A percentile compares a stretch with the other conserved stretches of the same genome.
Evolutionary conservation across 2,797 vertebrate genomes (phyloP).

Genomic region (Picus viridis): DNA sequence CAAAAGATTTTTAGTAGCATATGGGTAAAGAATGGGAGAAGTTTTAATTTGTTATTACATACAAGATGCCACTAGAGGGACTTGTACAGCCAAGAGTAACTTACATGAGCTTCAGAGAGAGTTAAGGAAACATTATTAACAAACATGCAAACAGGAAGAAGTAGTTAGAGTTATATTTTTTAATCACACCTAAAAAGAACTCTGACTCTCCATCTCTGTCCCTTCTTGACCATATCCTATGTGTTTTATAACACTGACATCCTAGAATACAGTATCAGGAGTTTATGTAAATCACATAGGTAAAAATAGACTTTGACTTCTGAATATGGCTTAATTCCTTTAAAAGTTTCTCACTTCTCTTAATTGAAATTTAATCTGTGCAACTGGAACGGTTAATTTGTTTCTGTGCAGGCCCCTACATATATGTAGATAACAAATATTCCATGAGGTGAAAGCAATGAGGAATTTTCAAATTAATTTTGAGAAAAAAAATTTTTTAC

Average conservation of each 20-base stretch:
- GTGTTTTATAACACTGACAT: neutral
- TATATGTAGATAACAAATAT: neutral
- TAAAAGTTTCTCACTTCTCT: neutral
- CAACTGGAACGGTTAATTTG: neutral
- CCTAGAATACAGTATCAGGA: neutral
- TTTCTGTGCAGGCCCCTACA: neutral
- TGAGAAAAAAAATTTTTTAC: neutral
- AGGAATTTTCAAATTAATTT: neutral
- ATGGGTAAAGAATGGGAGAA: neutral
- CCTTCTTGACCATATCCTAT: neutral
- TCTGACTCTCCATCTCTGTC: neutral
- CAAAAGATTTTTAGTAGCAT: neutral
- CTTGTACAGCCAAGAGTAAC: slow-evolving; percentile 74
- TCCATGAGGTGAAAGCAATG: neutral
- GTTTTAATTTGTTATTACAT: slow-evolving; percentile 30
- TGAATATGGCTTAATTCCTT: neutral
- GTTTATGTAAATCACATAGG: neutral
- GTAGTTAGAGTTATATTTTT: neutral
- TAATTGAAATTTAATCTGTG: slow-evolving; percentile 5
- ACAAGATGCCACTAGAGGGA: slow-evolving; percentile 79
- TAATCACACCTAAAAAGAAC: neutral
- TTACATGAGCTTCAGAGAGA: slow-evolving; percentile 23
- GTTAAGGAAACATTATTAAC: neutral
- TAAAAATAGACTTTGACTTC: neutral
- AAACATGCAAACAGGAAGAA: neutral